A percentile compares a stretch with the other conserved stretches of the same genome.
phyloP scores from a whole-genome alignment of 2,797 vertebrate species.

The Characodon lateralis region DNA sequence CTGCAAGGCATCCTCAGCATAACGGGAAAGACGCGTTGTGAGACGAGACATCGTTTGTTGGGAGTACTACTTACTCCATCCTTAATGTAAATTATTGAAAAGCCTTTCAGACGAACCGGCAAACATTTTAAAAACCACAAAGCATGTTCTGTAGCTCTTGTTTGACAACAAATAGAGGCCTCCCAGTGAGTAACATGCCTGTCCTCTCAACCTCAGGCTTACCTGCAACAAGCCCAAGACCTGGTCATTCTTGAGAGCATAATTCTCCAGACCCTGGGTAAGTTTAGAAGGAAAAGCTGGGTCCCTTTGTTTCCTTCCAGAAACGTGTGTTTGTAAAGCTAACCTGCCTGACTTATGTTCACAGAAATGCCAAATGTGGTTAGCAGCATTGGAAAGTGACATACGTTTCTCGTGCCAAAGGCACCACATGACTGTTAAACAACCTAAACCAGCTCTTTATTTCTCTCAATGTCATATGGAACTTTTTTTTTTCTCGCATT shows the following conservation, averaged over 20 bases:
- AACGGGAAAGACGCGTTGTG: background rate
- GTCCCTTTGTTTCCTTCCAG: slow-evolving; percentile 69
- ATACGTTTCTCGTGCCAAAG: slow-evolving; percentile 20
- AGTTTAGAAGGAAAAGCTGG: slow-evolving; percentile 83
- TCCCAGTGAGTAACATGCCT: slow-evolving; percentile 86
- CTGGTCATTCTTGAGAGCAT: slow-evolving; percentile 99
- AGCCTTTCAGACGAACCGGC: slow-evolving; percentile 9
- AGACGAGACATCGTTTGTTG: background rate
- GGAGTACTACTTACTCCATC: background rate
- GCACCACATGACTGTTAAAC: slow-evolving; percentile 13
- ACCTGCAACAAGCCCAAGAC: slow-evolving; percentile 98
- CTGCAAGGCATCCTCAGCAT: slow-evolving; percentile 18
- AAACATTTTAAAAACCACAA: slow-evolving; percentile 6
- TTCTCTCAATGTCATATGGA: background rate
- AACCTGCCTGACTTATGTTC: slow-evolving; percentile 68
- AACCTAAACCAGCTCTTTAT: slow-evolving; percentile 26
- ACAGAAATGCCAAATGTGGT: slow-evolving; percentile 57
- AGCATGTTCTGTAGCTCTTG: slow-evolving; percentile 44
- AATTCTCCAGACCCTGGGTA: slow-evolving; percentile 98
- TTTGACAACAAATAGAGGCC: slow-evolving; percentile 53
- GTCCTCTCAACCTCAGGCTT: slow-evolving; percentile 92
- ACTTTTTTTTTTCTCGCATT: slow-evolving; percentile 10
- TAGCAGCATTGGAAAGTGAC: slow-evolving; percentile 40
- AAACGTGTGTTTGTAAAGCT: slow-evolving; percentile 60
- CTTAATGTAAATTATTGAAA: background rate